Evolutionary conservation across 2,888 invertebrate species (phyloP).

Genomic region (Quadroppia sp.): DNA sequence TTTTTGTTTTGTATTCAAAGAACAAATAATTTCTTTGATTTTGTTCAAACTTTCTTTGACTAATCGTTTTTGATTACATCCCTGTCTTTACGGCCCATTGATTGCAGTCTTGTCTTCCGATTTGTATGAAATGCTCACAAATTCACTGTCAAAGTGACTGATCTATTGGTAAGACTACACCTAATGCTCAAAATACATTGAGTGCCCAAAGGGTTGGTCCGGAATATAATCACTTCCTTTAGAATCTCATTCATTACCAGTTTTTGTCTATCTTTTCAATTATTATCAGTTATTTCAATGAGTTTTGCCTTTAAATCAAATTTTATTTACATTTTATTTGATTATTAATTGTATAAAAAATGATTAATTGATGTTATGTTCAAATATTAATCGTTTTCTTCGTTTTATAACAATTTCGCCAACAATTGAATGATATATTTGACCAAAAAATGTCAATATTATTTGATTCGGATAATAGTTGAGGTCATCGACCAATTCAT

Average conservation of each 20-base stretch:
- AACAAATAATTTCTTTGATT: too few relatives aligned
- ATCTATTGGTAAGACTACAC: conserved; percentile 21
- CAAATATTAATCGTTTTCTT: too few relatives aligned
- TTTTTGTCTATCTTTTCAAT: not conserved
- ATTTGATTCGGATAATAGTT: not conserved
- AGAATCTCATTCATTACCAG: not conserved
- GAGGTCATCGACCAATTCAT: conserved; percentile 29
- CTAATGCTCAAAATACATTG: conserved; percentile 18
- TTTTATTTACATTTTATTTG: not conserved
- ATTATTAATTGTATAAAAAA: too few relatives aligned
- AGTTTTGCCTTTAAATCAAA: not conserved
- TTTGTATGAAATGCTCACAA: not conserved
- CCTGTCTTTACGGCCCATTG: too few relatives aligned
- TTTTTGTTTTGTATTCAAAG: too few relatives aligned
- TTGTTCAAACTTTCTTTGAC: too few relatives aligned
- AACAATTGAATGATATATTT: not conserved
- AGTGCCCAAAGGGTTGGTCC: conserved; percentile 1
- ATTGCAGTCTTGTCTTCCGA: not conserved
- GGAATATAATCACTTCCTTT: conserved; percentile 1
- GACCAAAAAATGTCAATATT: not conserved
- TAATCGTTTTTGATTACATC: too few relatives aligned
- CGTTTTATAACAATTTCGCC: too few relatives aligned
- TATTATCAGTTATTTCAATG: not conserved
- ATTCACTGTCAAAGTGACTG: conserved; percentile 31
- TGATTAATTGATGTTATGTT: too few relatives aligned